Conservation (phyloP, 2,113 vertebrate genomes). For the Protobothrops mucrosquamatus region DNA sequence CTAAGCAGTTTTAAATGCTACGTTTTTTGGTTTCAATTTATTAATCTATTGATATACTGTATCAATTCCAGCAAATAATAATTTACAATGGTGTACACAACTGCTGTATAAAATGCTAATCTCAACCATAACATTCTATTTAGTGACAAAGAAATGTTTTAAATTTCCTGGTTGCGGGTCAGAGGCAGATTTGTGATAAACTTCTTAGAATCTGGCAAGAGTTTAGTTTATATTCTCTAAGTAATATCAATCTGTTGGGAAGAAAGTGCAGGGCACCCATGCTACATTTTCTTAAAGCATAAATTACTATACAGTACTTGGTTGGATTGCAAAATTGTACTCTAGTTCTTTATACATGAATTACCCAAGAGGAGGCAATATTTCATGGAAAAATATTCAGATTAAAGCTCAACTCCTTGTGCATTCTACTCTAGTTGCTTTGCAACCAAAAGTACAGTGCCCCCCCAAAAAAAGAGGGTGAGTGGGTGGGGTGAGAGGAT, state of each 20-base stretch:
- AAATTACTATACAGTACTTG: not conserved
- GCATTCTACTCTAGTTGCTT: not conserved
- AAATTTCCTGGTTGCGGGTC: not conserved
- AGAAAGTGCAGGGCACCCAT: not conserved
- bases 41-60: not conserved
- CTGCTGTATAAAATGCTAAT: not conserved
- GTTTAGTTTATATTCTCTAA: not conserved
- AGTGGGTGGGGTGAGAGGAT: not conserved
- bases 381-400: not conserved
- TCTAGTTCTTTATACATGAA: not conserved
- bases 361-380: not conserved
- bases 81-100: not conserved
- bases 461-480: not conserved
- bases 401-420: constrained; percentile 1
- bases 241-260: not conserved
- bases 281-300: not conserved
- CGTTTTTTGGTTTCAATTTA: not conserved
- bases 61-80: not conserved
- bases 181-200: not conserved
- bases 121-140: not conserved
- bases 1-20: not conserved
- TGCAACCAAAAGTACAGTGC: not conserved
- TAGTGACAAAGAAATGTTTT: not conserved
- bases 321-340: not conserved
- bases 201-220: not conserved